Base-by-base conservation (phyloP, 2,113 vertebrate species). In the Geococcyx californianus region DNA sequence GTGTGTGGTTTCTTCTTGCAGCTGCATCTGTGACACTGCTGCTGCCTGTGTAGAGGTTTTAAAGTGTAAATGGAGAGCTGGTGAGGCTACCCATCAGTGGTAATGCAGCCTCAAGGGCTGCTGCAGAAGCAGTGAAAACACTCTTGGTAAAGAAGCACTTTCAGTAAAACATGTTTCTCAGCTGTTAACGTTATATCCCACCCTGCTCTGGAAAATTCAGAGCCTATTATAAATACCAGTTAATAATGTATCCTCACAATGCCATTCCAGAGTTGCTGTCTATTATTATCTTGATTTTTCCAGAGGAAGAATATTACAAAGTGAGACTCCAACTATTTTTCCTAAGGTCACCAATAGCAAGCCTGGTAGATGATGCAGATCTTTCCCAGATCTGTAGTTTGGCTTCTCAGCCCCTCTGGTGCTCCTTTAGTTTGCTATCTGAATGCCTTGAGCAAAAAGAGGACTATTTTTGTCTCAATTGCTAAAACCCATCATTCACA, bases 1-100 rank as follows among this genome's bases (percentile, higher is more conserved):
- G 98, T 97, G 96, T 98, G 98, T 97, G 98, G 98, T 98, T 98
- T 97, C 96, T 97, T 95, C 98, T 97, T 97, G 95, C 98, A 98
- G 98, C 97, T 98, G 98, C 97, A 98, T 98, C 98, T 98, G 97
- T 93, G 95, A 93, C 94, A 96, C 75, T 56, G 76, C 77, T 91
- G 96, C 94, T 90, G 97, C 92, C 95, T 96, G 91, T 2, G 6
- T 56, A 69, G 95, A 93, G 90, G 94, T 94, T 96, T 92, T 93
- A 96, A 96, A 94, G 84, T 85, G 90, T 94, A 97, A 97, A 87
- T 96, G 90, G 95, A 96, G 95, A 97, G 94, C 52, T 94, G 84
- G 93, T 60, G 44, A 96, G 84, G 94, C 96, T 92, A 77, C 79
- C 95, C 93, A 96, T 85, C 59, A 47, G 95, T 80, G 94, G 84